Evolutionary conservation across 1,140 invertebrate genomes (phyloP).

Genomic region (Pantala flavescens): DNA sequence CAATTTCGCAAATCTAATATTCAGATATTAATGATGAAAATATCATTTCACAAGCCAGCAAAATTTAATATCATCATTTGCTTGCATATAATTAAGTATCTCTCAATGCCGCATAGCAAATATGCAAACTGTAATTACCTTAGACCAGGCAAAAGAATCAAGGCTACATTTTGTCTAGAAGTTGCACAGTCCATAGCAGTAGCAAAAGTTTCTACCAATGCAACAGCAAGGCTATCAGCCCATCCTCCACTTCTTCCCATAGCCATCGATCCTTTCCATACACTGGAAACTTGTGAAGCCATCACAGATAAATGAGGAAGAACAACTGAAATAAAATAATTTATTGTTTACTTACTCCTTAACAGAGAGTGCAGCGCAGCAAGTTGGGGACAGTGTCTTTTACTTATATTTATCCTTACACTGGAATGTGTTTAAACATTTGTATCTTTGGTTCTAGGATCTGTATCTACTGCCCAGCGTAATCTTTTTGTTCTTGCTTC

Average conservation of each 20-base stretch:
- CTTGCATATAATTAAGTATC: background rate
- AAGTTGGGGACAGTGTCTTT: no score
- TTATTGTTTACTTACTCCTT: no score
- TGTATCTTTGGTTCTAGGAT: no score
- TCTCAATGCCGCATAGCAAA: background rate
- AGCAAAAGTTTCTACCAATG: constrained; percentile 55
- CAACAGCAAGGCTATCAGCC: constrained; percentile 39
- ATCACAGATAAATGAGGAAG: constrained; percentile 49
- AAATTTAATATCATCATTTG: background rate
- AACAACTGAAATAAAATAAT: constrained; percentile 49
- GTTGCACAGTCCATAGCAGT: constrained; percentile 50
- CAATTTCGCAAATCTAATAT: no score
- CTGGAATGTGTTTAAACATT: no score
- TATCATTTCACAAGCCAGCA: no score
- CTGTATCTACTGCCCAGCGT: no score
- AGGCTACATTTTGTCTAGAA: constrained; percentile 38
- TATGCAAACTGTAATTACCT: constrained; percentile 27
- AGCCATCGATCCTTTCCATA: background rate
- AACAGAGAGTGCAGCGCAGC: no score
- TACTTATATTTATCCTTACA: no score
- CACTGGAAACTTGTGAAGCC: constrained; percentile 41
- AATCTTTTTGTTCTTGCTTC: no score
- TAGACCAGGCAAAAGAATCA: constrained; percentile 39
- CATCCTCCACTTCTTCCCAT: background rate
- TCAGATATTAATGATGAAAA: no score